These are phyloP conservation scores for Drosophila phalerata DNA, from an alignment of 2,888 invertebrate genomes.

Conservation along the genomic window DNA sequence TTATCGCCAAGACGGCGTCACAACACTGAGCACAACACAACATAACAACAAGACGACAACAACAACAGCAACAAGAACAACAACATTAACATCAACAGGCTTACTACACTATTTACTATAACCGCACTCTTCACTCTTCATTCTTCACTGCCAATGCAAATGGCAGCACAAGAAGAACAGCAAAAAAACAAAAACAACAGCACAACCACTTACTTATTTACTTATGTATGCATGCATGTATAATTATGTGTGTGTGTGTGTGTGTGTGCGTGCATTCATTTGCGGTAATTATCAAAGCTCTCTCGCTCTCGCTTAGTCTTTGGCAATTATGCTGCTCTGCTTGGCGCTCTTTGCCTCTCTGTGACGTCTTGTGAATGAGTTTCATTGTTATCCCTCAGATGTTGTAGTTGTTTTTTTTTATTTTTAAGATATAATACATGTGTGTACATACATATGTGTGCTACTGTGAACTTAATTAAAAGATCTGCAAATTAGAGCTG, in stretches of 20 bases:
- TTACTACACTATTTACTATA: conserved; percentile 76
- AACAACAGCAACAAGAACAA: conserved; percentile 31
- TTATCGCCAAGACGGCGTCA: conserved; percentile 53
- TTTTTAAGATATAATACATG: background rate
- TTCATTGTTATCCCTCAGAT: conserved; percentile 45
- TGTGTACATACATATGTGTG: background rate
- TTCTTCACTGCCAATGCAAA: conserved; percentile 48
- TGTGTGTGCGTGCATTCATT: conserved; percentile 47
- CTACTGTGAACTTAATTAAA: background rate
- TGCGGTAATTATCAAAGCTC: conserved; percentile 60
- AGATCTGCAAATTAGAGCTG: background rate
- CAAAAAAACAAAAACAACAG: conserved; percentile 12
- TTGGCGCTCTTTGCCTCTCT: conserved; percentile 3
- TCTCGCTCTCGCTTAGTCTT: conserved; percentile 24
- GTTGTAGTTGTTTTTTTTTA: conserved; percentile 6
- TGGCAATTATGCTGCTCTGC: conserved; percentile 53
- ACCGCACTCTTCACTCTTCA: conserved; percentile 30
- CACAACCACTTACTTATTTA: conserved; percentile 16
- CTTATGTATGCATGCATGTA: background rate
- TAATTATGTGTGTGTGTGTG: conserved; percentile 3
- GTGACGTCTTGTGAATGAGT: conserved; percentile 53
- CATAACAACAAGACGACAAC: conserved; percentile 29
- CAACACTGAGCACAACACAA: conserved; percentile 35
- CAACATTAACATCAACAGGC: conserved; percentile 26
- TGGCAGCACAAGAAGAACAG: conserved; percentile 22